Conservation (phyloP, 2,797 vertebrate species). For the Smutsia temminckii region DNA sequence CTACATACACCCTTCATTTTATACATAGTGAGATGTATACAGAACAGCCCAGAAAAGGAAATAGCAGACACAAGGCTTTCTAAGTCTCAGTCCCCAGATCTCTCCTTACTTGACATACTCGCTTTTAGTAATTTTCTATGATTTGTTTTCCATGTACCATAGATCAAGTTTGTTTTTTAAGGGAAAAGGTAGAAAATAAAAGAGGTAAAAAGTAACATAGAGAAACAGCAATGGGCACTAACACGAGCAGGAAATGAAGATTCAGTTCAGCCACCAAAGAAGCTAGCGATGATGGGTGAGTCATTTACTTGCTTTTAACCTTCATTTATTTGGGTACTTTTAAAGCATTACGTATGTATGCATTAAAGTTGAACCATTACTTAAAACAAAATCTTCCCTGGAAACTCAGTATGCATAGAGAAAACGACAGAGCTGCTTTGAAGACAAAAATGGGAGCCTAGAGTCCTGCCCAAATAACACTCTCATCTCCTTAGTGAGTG, state of each 20-base stretch:
- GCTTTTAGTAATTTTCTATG: background rate
- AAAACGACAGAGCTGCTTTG: background rate
- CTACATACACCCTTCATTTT: background rate
- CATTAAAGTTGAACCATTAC: background rate
- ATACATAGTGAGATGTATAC: background rate
- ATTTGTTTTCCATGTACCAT: background rate
- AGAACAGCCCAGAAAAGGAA: background rate
- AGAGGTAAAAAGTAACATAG: background rate
- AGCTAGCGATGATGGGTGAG: background rate
- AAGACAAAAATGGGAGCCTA: background rate
- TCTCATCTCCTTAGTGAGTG: background rate
- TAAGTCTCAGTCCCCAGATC: background rate
- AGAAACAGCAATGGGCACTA: background rate
- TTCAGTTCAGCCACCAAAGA: background rate
- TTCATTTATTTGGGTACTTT: background rate
- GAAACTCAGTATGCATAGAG: background rate
- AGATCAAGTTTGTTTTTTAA: background rate
- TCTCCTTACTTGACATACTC: background rate
- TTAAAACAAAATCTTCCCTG: constrained; percentile 24
- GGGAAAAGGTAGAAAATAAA: background rate
- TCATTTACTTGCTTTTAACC: background rate
- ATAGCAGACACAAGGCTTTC: background rate
- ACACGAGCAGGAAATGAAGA: background rate
- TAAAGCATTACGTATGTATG: background rate
- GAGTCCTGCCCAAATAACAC: background rate